These are phyloP conservation scores for Phortica magna DNA, from an alignment of 2,888 invertebrate genomes.

Conservation along the genomic window DNA sequence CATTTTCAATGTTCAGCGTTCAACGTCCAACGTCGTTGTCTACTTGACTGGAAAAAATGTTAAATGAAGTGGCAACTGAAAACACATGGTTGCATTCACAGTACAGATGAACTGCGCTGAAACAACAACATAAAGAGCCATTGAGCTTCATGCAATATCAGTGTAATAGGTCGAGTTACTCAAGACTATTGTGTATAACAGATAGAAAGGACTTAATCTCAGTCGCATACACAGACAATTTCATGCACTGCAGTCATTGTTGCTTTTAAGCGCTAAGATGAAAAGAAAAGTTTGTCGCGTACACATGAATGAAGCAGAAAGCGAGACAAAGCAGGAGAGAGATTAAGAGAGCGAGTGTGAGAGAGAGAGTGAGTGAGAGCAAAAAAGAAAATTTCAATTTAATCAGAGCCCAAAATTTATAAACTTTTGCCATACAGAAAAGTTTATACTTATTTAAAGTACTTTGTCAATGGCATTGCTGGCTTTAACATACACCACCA, in stretches of 20 bases:
- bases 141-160: conserved; percentile 5
- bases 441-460: conserved; percentile 10
- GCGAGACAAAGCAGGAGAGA: neutral
- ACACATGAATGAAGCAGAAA: neutral
- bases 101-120: conserved; percentile 35
- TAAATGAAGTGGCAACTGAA: conserved; percentile 42
- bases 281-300: neutral
- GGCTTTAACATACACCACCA: neutral
- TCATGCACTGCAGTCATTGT: too few relatives aligned
- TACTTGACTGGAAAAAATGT: conserved; percentile 35
- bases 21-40: conserved; percentile 22
- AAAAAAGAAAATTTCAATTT: conserved; percentile 6
- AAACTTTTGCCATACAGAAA: neutral
- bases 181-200: conserved; percentile 13
- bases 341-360: neutral
- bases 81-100: conserved; percentile 44
- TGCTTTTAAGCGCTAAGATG: too few relatives aligned
- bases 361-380: neutral
- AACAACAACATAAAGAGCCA: neutral
- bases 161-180: conserved; percentile 27
- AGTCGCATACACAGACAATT: neutral
- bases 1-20: neutral
- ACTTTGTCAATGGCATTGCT: neutral
- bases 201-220: neutral
- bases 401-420: conserved; percentile 5